Base-by-base conservation (phyloP, 35 echinoderm and acorn worm species). In the Anneissia japonica region DNA sequence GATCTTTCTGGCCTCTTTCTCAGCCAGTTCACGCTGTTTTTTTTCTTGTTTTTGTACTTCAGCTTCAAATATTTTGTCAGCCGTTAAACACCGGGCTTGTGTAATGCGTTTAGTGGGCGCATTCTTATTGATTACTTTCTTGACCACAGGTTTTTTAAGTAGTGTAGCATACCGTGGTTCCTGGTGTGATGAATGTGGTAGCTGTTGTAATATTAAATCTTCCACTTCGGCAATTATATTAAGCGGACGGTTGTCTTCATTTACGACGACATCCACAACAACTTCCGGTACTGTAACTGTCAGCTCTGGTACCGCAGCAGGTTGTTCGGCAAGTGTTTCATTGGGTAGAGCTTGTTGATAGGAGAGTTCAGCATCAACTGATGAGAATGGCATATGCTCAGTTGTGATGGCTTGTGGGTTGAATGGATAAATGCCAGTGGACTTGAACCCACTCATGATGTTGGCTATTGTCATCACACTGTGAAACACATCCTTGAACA, bases 381-480 rank as follows among this genome's bases (percentile, higher is more conserved):
- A 88, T 0, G 90, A 92, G 19, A 77, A 40, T 56, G 88, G 85
- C 21, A 92, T 26, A 51, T 92, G 75, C 56, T 93, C 87, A 13
- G 34, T 46, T 30, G 37, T 89, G 39, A 93, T 90, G 32, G 91
- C 81, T 6, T 73, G 32, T n/a, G 81, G 82, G 46, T 90, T 90
- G 33, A 80, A 90, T 21, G 88, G 88, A 74, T 46, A 90, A 21
- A 93, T 77, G 0, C 91, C 87, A 45, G 87, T 86, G 26, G 78
- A 30, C 46, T 89, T 83, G 74, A 92, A 90, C 17, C 87, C 87
- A 86, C 91, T 93, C 13, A 90, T 39, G 31, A 86, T 56, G 32
- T 90, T 93, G 31, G 74, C 77, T 80, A 93, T 86, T 31, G 75
- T 86, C 17, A 77, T 19, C 32, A 31, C 74, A 7, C 31, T 86